Percentiles rank a stretch among this genome's conserved stretches.
Conservation (phyloP, 1,140 invertebrate species). For the Berghia stephanieae region DNA sequence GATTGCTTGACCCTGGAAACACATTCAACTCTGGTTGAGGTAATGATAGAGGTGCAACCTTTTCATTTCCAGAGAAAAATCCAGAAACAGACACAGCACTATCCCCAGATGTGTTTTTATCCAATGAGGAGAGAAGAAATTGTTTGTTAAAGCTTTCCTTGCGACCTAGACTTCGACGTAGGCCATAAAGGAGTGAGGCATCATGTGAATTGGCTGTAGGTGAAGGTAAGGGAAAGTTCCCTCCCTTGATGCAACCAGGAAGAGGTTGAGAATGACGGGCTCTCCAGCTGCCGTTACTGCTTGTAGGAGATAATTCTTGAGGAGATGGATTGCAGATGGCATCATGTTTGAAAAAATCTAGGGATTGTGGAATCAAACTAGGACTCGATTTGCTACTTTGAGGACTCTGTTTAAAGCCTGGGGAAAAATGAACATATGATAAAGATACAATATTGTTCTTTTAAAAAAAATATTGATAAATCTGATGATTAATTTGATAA, state of each 20-base stretch:
- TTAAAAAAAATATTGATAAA: neutral
- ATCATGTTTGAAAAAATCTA: constrained; percentile 42
- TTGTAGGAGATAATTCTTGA: constrained; percentile 40
- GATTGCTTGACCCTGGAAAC: neutral
- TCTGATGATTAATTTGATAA: neutral
- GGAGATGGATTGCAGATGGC: constrained; percentile 36
- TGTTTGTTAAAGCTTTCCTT: constrained; percentile 55
- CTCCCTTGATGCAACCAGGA: neutral
- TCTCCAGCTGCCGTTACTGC: constrained; percentile 43
- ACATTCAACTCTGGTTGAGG: constrained; percentile 31
- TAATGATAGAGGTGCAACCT: constrained; percentile 32
- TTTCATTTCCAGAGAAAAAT: constrained; percentile 10
- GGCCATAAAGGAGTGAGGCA: constrained; percentile 39
- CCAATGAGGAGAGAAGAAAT: constrained; percentile 8
- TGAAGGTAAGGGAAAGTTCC: constrained; percentile 35
- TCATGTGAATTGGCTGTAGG: constrained; percentile 36
- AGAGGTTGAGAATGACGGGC: constrained; percentile 26
- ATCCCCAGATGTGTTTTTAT: constrained; percentile 37
- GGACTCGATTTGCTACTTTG: constrained; percentile 37
- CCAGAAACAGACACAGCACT: constrained; percentile 34
- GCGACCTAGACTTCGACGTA: constrained; percentile 48
- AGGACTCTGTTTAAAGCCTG: constrained; percentile 54
- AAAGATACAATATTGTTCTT: neutral
- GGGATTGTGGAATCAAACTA: constrained; percentile 38
- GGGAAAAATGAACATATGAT: constrained; percentile 23